phyloP scores from a whole-genome alignment of 2,888 invertebrate genomes.

The Diabrotica balteata region DNA sequence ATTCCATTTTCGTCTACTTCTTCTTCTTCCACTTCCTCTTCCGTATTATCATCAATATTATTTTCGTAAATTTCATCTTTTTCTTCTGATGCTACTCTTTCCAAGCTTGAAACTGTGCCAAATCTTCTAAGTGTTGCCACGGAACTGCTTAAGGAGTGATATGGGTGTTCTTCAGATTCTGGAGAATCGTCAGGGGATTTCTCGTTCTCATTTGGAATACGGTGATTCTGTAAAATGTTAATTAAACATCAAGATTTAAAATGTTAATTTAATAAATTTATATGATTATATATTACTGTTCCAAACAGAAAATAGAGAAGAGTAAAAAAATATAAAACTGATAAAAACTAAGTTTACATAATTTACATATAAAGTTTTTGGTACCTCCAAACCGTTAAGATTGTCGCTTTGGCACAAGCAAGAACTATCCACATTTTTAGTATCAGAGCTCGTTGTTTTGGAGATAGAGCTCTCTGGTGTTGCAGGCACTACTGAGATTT shows the following conservation, averaged over 20 bases:
- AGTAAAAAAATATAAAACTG: no score
- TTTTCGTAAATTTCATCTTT: constrained; percentile 62
- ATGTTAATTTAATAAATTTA: no score
- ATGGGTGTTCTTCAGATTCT: constrained; percentile 76
- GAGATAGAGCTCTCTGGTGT: constrained; percentile 46
- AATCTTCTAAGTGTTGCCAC: constrained; percentile 63
- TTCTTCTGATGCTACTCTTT: constrained; percentile 70
- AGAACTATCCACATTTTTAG: constrained; percentile 26
- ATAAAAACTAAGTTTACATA: no score
- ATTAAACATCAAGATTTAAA: no score
- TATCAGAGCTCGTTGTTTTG: constrained; percentile 32
- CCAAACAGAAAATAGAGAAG: no score
- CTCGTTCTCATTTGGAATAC: constrained; percentile 62
- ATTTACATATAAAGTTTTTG: no score
- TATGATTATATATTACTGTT: no score
- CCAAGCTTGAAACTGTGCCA: constrained; percentile 77
- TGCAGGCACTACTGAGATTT: constrained; percentile 48
- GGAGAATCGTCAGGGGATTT: constrained; percentile 76
- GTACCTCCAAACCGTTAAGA: constrained; percentile 29
- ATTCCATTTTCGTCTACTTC: constrained; percentile 49
- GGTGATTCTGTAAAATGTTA: constrained; percentile 9
- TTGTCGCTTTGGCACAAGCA: constrained; percentile 39
- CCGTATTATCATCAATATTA: constrained; percentile 43
- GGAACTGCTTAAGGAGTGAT: constrained; percentile 72
- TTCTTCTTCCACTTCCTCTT: constrained; percentile 40